Evolutionary conservation across 2,113 vertebrate genomes (phyloP).

Genomic region (Todiramphus saurophagus): DNA sequence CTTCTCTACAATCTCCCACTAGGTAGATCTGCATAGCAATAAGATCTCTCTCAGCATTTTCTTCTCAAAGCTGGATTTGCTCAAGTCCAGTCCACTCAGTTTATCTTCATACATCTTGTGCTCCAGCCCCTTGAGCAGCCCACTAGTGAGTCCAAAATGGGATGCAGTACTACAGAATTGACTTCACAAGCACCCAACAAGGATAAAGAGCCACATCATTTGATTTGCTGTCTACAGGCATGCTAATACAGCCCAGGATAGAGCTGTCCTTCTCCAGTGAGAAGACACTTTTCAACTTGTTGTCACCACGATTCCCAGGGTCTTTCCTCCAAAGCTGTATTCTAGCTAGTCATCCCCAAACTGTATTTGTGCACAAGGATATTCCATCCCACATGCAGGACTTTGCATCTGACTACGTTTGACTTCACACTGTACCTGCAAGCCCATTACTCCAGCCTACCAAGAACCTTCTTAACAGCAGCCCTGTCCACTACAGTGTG

Average conservation of each 20-base stretch:
- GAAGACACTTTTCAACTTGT: neutral
- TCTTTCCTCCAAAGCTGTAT: neutral
- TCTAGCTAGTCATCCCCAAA: neutral
- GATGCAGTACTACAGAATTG: neutral
- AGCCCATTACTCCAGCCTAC: neutral
- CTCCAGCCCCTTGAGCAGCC: neutral
- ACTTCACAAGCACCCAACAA: neutral
- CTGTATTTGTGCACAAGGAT: neutral
- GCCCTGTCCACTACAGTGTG: neutral
- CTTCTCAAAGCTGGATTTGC: neutral
- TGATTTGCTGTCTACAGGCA: neutral
- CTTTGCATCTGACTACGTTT: neutral
- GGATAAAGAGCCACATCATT: neutral
- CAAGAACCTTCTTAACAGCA: neutral
- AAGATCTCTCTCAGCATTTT: neutral
- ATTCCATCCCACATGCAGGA: neutral
- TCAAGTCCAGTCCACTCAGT: neutral
- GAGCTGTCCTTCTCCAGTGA: rapidly evolving
- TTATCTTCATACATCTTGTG: neutral
- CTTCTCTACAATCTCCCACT: neutral
- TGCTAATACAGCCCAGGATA: neutral
- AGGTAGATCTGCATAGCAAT: neutral
- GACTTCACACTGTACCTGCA: neutral
- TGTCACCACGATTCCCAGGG: neutral
- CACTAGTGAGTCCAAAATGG: neutral